Conservation (phyloP, 2,888 invertebrate genomes). For the Atherix ibis region DNA sequence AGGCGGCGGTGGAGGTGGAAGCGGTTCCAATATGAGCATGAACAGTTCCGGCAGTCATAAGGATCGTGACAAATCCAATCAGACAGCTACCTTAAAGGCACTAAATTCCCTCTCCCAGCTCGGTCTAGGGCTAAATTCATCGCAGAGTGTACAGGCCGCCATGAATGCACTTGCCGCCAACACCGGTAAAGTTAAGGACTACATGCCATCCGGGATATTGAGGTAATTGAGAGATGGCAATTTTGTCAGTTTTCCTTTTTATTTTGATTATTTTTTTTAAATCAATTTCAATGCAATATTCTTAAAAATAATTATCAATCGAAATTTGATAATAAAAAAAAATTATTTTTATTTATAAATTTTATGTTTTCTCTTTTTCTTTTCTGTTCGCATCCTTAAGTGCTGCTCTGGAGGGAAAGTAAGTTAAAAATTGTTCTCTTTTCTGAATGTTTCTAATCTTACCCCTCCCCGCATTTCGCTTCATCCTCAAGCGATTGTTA, state of each 20-base stretch:
- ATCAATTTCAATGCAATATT: slow-evolving; percentile 1
- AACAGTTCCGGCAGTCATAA: slow-evolving; percentile 16
- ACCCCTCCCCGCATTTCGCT: too few species aligned
- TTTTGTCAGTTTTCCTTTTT: slow-evolving; percentile 14
- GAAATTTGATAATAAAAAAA: background rate
- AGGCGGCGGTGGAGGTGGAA: slow-evolving; percentile 9
- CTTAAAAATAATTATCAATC: background rate
- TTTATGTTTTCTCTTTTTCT: slow-evolving; percentile 9
- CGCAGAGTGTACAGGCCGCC: slow-evolving; percentile 33
- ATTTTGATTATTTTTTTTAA: slow-evolving; percentile 8
- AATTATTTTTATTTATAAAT: background rate
- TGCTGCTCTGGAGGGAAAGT: slow-evolving; percentile 58
- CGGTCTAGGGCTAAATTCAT: slow-evolving; percentile 29
- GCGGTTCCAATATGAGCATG: too few species aligned
- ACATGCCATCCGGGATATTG: slow-evolving; percentile 35
- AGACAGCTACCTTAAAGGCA: slow-evolving; percentile 27
- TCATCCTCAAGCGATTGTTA: too few species aligned
- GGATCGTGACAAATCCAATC: slow-evolving; percentile 28
- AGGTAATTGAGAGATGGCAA: too few species aligned
- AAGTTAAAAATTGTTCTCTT: too few species aligned
- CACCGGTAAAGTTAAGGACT: slow-evolving; percentile 25
- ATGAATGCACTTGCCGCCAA: slow-evolving; percentile 33
- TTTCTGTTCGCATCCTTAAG: slow-evolving; percentile 26
- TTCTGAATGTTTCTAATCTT: too few species aligned
- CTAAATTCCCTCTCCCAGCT: slow-evolving; percentile 31